Evolutionary conservation across 2,113 vertebrate species (phyloP).

Genomic region (Pagrus major): DNA sequence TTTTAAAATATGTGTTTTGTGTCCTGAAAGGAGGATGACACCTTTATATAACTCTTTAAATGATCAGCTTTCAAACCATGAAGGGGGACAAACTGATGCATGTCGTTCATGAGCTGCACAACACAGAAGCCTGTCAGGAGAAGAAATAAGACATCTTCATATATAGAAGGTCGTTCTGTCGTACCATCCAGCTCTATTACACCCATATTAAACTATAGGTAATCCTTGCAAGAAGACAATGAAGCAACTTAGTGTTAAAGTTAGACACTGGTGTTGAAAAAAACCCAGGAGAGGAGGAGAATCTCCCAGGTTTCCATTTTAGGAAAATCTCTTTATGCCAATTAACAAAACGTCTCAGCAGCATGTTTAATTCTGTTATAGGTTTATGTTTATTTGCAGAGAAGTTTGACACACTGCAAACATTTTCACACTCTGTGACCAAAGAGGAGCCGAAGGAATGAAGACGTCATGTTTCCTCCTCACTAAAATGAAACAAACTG

Average conservation of each 20-base stretch:
- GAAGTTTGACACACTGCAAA: neutral
- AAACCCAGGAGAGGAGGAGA: neutral
- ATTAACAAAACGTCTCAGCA: neutral
- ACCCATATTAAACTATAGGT: neutral
- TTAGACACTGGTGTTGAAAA: neutral
- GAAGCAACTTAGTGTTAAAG: neutral
- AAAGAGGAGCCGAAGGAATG: neutral
- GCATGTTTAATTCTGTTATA: slow-evolving; percentile 6
- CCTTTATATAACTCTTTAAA: too few species aligned
- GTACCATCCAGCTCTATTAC: neutral
- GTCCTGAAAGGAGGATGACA: too few species aligned
- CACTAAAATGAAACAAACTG: neutral
- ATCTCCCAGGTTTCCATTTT: rapidly evolving
- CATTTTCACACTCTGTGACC: neutral
- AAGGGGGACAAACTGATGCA: too few species aligned
- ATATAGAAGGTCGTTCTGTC: neutral
- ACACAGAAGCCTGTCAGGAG: neutral
- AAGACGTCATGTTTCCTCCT: neutral
- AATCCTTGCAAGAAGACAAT: neutral
- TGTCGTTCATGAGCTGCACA: neutral
- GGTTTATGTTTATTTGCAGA: neutral
- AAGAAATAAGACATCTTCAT: neutral
- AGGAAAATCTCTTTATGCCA: slow-evolving; percentile 17
- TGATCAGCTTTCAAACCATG: too few species aligned
- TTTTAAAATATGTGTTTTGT: too few species aligned